Evolutionary conservation across 2,113 vertebrate genomes (phyloP).

Genomic region (Gobius niger): DNA sequence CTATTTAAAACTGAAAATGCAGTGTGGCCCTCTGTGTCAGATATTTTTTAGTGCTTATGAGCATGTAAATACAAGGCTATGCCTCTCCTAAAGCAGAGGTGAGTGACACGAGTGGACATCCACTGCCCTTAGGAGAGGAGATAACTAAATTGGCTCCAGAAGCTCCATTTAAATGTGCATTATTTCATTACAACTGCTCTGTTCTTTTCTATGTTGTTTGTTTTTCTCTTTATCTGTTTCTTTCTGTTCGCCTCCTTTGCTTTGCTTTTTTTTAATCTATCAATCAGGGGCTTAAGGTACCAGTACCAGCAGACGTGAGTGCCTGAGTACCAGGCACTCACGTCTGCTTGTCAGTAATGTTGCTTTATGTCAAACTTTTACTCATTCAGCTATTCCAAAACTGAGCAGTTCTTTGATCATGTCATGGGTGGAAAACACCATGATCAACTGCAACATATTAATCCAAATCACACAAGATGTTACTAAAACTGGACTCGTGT

Average conservation of each 20-base stretch:
- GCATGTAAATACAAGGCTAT: conserved; percentile 28
- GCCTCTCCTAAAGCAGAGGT: conserved; percentile 36
- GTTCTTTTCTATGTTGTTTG: conserved; percentile 48
- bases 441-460: too few species aligned
- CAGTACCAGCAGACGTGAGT: too few species aligned
- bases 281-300: conserved; percentile 35
- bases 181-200: conserved; percentile 66
- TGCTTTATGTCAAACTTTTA: not conserved
- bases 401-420: too few species aligned
- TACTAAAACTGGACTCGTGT: too few species aligned
- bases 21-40: too few species aligned
- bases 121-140: conserved; percentile 44
- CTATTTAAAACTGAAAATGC: too few species aligned
- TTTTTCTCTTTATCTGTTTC: conserved; percentile 57
- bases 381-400: too few species aligned
- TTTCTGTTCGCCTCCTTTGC: conserved; percentile 43
- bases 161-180: conserved; percentile 54
- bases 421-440: too few species aligned
- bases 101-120: conserved; percentile 31
- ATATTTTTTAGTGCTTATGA: conserved; percentile 20
- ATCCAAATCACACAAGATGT: too few species aligned
- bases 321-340: too few species aligned
- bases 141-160: conserved; percentile 63
- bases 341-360: conserved; percentile 18
- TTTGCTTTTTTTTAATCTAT: conserved; percentile 48